Evolutionary conservation across 1,140 invertebrate genomes (phyloP), one percentile per base, ranked within the genome.

Genomic region (Whitmania pigra): DNA sequence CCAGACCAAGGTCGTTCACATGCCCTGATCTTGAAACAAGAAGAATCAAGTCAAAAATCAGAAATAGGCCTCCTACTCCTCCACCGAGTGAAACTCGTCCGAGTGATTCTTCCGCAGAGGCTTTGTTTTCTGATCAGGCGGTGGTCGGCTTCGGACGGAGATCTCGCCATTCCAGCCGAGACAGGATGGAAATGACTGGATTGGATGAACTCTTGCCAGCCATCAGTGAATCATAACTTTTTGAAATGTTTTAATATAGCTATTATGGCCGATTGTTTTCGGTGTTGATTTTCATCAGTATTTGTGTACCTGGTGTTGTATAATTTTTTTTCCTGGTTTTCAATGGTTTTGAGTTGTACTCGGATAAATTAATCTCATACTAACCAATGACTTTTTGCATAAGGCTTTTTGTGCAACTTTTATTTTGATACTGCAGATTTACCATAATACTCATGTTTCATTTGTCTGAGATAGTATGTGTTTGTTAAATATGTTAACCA

Each of bases 101-200:
- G 22, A 25, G 22, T 15, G 57, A 63, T 31, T 63, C 57, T 2
- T 63, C 57, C 11, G 22, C 29, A 25, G 43, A 49, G 43, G 13
- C 13, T 17, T 31, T 63, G 13, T 22, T 22, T 63, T 25, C 22
- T 18, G 29, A 25, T 63, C 22, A 31, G 6, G 18, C 57, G 11
- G 22, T 31, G 18, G 22, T 31, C 22, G 57, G 22, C 7, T 63
- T 63, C 6, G 57, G 57, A 22, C 7, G 57, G 29, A 63, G 57
- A 31, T 63, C 57, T 31, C 22, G 57, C 9, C 57, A 63, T 63
- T 63, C 57, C 22, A 63, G 57, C 57, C 57, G 57, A 63, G 57
- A 63, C 57, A 63, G 57, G 29, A 25, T 63, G 57, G 57, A 63
- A 63, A 22, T 25, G 57, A 63, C 22, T 31, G 29, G 29, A 25